phyloP scores from a whole-genome alignment of 1,140 invertebrate genomes.

The Anastrepha obliqua region DNA sequence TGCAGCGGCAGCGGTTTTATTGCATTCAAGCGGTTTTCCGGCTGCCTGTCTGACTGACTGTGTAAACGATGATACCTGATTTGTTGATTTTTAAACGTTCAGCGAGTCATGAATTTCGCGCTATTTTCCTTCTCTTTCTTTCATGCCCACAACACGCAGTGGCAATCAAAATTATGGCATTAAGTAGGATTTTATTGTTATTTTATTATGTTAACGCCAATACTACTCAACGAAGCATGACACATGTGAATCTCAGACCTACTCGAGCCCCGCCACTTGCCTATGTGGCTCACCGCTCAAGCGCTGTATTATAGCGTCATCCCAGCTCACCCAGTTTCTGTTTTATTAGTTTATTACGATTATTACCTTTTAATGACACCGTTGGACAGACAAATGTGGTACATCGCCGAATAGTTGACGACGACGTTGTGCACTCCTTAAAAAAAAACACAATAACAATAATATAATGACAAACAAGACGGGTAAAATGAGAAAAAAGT shows the following conservation, averaged over 20 bases:
- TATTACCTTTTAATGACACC: conserved; percentile 72
- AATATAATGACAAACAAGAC: not conserved
- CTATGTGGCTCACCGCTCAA: not conserved
- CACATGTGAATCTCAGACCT: not conserved
- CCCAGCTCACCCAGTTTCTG: conserved; percentile 65
- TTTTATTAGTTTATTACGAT: conserved; percentile 74
- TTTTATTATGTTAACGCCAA: conserved; percentile 8
- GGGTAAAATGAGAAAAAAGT: not conserved
- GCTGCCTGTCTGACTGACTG: not conserved
- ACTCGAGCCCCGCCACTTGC: not conserved
- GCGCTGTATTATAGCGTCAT: not conserved
- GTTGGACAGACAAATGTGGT: conserved; percentile 26
- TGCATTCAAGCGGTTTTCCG: not conserved
- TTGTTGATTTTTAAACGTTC: not conserved
- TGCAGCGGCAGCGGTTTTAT: not conserved
- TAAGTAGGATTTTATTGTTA: conserved; percentile 1
- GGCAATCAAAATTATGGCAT: not conserved
- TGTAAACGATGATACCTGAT: not conserved
- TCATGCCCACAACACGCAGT: not conserved
- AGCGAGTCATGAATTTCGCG: not conserved
- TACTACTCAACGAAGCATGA: not conserved
- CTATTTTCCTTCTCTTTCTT: conserved; percentile 1
- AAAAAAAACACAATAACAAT: conserved; percentile 3
- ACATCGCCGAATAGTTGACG: conserved; percentile 35
- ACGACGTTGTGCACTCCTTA: not conserved